Evolutionary conservation across 2,113 vertebrate species (phyloP), one percentile per base, ranked within the genome.

Genomic region (Ptychochromis oligacanthus): DNA sequence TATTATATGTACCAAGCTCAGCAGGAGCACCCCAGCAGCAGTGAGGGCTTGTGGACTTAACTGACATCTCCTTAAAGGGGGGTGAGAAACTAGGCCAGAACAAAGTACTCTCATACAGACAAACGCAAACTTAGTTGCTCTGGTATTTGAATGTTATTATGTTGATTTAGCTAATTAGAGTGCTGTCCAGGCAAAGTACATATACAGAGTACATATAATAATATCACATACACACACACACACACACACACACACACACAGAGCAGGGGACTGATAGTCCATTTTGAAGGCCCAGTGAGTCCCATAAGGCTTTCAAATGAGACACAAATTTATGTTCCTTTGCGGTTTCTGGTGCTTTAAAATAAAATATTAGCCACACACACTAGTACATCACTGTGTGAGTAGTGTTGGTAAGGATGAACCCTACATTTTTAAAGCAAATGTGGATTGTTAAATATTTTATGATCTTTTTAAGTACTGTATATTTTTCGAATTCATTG

Each of bases 1-100:
- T 92, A 83, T 91, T 89, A 79, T 52, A 88, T 90, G 89, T 58
- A 83, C 36, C 15, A 62, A 79, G 78, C 79, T 62, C 77, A 79
- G 81, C 62, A 11, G 67, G 85, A 64, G 82, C 15, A 52, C 22
- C 67, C 40, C 60, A 20, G 84, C 61, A 75, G 56, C 80, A 75
- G 74, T 6, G 17, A 80, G 24, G 74, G 84, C 85, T 70, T 7
- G 3, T 75, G 36, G 38, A 82, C 65, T 81, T 56, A 58, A 81
- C n/a, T 52, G 52, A 82, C 80, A 79, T 77, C 26, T 81, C 15
- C 18, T n/a, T 87, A 75, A 90, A 77, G 75, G 77, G 31, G 18
- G 31, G 52, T 13, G 17, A 34, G 80, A 84, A 92, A 89, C 13
- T 84, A 86, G 87, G 85, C 82, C 80, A 83, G 77, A 79, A 58